Conservation (phyloP, 2,113 vertebrate species). For the Gasterosteus nipponicus region DNA sequence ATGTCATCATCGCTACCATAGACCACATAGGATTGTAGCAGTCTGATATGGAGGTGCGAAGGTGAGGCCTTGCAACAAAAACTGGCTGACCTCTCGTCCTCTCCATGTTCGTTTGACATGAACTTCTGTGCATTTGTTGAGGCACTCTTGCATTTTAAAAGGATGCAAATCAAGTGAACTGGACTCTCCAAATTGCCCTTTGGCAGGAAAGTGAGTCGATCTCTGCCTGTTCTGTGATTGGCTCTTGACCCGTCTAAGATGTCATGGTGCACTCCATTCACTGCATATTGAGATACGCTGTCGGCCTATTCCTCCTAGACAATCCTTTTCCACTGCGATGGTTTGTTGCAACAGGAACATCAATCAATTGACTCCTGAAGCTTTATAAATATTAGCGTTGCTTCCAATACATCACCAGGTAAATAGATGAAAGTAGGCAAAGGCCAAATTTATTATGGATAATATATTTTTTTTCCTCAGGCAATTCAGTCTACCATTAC, state of each 20-base stretch:
- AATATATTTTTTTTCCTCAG: not conserved
- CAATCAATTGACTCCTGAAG: not conserved
- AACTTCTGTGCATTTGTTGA: not conserved
- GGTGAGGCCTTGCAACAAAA: not conserved
- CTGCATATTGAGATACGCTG: slow-evolving; percentile 15
- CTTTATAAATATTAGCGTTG: not conserved
- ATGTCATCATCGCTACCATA: too few relatives aligned
- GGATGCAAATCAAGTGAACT: slow-evolving; percentile 21
- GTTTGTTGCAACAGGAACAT: not conserved
- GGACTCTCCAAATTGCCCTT: slow-evolving; percentile 25
- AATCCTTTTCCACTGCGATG: not conserved
- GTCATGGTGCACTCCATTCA: slow-evolving; percentile 16
- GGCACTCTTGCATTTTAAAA: slow-evolving; percentile 4
- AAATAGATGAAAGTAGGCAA: not conserved
- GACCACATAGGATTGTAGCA: not conserved
- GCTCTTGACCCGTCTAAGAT: slow-evolving; percentile 37
- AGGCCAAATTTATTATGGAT: not conserved
- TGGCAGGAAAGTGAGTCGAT: slow-evolving; percentile 30
- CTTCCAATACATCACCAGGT: not conserved
- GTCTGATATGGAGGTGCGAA: not conserved
- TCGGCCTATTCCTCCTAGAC: not conserved
- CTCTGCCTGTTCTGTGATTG: slow-evolving; percentile 36
- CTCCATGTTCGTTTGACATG: not conserved
- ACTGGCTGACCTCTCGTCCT: not conserved
- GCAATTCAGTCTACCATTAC: not conserved